Conservation (phyloP, 1,140 invertebrate species). For the Liolophura sinensis region DNA sequence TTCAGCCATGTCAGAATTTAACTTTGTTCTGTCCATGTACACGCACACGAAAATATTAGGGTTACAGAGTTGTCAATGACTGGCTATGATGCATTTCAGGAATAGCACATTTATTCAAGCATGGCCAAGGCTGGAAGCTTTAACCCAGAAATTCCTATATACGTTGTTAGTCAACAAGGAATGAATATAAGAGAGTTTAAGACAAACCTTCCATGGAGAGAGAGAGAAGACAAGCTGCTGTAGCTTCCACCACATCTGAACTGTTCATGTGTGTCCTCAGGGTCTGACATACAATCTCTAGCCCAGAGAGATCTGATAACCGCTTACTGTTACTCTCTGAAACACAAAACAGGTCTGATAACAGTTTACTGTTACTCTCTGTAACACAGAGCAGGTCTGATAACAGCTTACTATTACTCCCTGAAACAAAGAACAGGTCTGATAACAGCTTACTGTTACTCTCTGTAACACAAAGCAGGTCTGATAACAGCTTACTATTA, state of each 20-base stretch:
- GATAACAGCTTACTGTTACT: too few relatives aligned
- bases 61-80: too few relatives aligned
- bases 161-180: too few relatives aligned
- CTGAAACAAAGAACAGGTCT: slow-evolving; percentile 26
- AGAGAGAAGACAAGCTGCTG: slow-evolving; percentile 43
- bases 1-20: too few relatives aligned
- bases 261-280: slow-evolving; percentile 38
- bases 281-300: slow-evolving; percentile 39
- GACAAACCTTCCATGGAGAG: slow-evolving; percentile 48
- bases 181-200: background rate
- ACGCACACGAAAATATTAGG: too few relatives aligned
- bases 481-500: slow-evolving; percentile 40
- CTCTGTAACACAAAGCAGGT: slow-evolving; percentile 33
- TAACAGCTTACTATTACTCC: slow-evolving; percentile 42
- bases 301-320: slow-evolving; percentile 34
- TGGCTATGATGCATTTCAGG: background rate
- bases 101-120: slow-evolving; percentile 2
- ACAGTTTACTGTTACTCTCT: slow-evolving; percentile 1
- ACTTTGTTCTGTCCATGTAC: too few relatives aligned
- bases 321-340: slow-evolving; percentile 47
- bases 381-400: slow-evolving; percentile 35
- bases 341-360: slow-evolving; percentile 8
- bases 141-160: too few relatives aligned
- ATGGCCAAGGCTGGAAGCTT: too few relatives aligned
- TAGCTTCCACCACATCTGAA: slow-evolving; percentile 44